Evolutionary conservation across 2,888 invertebrate genomes (phyloP), one percentile per base, ranked within the genome.

Genomic region (Anthrax anthrax): DNA sequence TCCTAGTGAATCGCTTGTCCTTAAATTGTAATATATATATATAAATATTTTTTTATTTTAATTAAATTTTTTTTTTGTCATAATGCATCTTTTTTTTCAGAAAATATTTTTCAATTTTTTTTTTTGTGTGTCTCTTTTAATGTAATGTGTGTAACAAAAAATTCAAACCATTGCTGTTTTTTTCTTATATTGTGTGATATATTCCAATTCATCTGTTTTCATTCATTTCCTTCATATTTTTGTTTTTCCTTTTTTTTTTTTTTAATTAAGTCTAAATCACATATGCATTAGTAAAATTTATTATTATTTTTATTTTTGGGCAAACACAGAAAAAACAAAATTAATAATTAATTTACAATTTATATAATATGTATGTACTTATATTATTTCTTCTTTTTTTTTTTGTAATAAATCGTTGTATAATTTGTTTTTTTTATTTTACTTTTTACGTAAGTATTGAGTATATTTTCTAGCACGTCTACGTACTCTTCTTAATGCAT

Each of bases 391-490:
- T 39, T 42, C 34, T 42, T 44, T 44, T 19, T 37, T 27, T 23
- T 40, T 47, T 43, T 27, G 16, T 37, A 37, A 29, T 37, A 37
- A 34, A 29, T 37, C 42, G 42, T 42, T 42, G 42, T 42, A 18
- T 18, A 18, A 39, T 18, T 23, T 39, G 29, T 39, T 44, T 44
- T 16, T 44, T 37, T 37, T 17, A 37, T 39, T 44, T 49, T 59
- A 65, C 55, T 67, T 66, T 53, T 64, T 67, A 55, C 65, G 65
- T 52, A 67, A 56, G 50, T 64, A 66, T 39, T 66, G 65, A 39
- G 67, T 63, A 58, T 62, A 68, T 58, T 68, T 67, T 55, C 65
- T 63, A 54, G 67, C 69, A 50, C 67, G 63, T 55, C 62, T 68
- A 54, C 67, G 62, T 47, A 67, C 66, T 50, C 59, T 57, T 50